phyloP scores from a whole-genome alignment of 2,888 invertebrate species.

The Ferdinandea cuprea region DNA sequence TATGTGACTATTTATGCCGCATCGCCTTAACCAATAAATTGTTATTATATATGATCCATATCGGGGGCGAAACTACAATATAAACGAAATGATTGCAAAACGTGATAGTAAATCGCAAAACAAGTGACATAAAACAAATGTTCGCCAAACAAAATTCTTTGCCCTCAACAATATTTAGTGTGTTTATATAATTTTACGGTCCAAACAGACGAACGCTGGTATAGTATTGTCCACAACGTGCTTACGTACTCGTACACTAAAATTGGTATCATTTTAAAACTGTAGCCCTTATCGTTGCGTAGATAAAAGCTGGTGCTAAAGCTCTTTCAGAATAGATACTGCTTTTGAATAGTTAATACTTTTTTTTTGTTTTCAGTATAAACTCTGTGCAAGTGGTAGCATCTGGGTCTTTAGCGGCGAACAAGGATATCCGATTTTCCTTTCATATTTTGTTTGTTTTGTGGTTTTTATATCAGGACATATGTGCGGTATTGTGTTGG shows the following conservation, averaged over 20 bases:
- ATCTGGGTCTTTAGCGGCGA: too few species aligned
- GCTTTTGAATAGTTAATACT: not conserved
- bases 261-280: not conserved
- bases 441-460: too few species aligned
- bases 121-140: not conserved
- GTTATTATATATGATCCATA: constrained; percentile 28
- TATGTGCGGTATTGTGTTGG: constrained; percentile 36
- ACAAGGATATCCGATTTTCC: not conserved
- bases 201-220: not conserved
- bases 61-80: constrained; percentile 18
- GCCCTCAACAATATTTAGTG: not conserved
- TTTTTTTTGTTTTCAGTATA: not conserved
- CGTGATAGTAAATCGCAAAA: not conserved
- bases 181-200: not conserved
- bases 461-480: constrained; percentile 8
- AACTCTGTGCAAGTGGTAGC: not conserved
- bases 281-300: constrained; percentile 1
- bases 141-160: not conserved
- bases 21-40: constrained; percentile 27
- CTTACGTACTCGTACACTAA: not conserved
- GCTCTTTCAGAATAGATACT: not conserved
- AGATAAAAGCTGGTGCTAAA: constrained; percentile 15
- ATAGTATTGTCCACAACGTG: not conserved
- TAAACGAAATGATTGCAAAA: constrained; percentile 29
- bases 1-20: not conserved